A percentile compares a stretch with the other conserved stretches of the same genome.
These are phyloP conservation scores for Trichonephila clavata DNA, from an alignment of 1,140 invertebrate species.

Conservation along the genomic window DNA sequence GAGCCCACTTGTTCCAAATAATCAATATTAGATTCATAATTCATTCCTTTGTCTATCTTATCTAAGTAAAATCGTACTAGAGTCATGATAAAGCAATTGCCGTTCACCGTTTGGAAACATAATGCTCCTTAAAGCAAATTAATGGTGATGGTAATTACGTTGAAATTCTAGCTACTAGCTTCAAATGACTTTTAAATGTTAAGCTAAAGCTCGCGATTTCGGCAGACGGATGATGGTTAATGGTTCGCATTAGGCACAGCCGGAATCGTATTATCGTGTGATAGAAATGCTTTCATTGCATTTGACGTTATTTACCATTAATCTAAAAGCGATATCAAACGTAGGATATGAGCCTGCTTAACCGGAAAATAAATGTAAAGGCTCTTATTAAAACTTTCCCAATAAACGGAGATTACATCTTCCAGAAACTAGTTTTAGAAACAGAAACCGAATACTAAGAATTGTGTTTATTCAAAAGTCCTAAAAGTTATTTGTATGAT, in stretches of 20 bases:
- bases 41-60: constrained; percentile 50
- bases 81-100: constrained; percentile 63
- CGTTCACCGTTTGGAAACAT: constrained; percentile 37
- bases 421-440: background rate
- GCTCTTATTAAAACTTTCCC: constrained; percentile 17
- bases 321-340: constrained; percentile 37
- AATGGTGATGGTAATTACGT: constrained; percentile 66
- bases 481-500: too few relatives aligned
- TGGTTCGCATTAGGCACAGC: constrained; percentile 40
- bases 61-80: constrained; percentile 16
- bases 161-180: constrained; percentile 14
- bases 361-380: constrained; percentile 10
- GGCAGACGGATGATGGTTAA: constrained; percentile 39
- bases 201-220: constrained; percentile 43
- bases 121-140: constrained; percentile 71
- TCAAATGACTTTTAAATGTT: constrained; percentile 72
- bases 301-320: constrained; percentile 45
- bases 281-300: constrained; percentile 44
- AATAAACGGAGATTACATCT: background rate
- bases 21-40: constrained; percentile 8
- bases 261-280: constrained; percentile 32
- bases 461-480: too few relatives aligned
- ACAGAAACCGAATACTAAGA: background rate
- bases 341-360: background rate
- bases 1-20: background rate